Conservation (phyloP, 92 coral and sea anemone species). For the Phymanthus crucifer region DNA sequence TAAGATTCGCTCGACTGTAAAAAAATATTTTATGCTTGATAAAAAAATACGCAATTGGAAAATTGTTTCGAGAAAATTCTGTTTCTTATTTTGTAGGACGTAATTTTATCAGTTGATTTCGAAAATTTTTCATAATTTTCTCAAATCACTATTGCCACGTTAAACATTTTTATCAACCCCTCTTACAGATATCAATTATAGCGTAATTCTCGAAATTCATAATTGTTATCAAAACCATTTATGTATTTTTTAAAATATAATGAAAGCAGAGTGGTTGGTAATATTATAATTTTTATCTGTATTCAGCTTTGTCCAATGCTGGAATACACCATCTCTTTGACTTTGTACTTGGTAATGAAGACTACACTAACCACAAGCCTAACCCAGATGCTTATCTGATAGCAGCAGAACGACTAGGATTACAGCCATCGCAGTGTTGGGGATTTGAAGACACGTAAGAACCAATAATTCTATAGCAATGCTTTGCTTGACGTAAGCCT, state of each 20-base stretch:
- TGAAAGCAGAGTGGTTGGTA: not conserved
- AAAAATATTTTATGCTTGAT: too few species aligned
- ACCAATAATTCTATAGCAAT: not conserved
- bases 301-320: constrained; percentile 69
- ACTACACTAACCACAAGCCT: constrained; percentile 86
- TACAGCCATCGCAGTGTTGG: constrained; percentile 89
- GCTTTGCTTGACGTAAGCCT: too few species aligned
- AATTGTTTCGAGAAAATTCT: not conserved
- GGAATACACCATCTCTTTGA: constrained; percentile 77
- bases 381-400: constrained; percentile 86
- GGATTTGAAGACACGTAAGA: constrained; percentile 99
- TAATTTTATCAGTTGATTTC: not conserved
- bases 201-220: too few species aligned
- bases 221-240: too few species aligned
- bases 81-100: not conserved
- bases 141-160: not conserved
- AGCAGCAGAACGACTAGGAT: constrained; percentile 82
- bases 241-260: not conserved
- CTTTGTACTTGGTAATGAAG: constrained; percentile 92
- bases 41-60: not conserved
- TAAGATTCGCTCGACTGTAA: too few species aligned
- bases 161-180: too few species aligned
- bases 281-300: not conserved
- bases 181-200: too few species aligned
- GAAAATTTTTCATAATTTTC: not conserved